Evolutionary conservation across 2,888 invertebrate genomes (phyloP).

Genomic region (Polydesmus complanatus): DNA sequence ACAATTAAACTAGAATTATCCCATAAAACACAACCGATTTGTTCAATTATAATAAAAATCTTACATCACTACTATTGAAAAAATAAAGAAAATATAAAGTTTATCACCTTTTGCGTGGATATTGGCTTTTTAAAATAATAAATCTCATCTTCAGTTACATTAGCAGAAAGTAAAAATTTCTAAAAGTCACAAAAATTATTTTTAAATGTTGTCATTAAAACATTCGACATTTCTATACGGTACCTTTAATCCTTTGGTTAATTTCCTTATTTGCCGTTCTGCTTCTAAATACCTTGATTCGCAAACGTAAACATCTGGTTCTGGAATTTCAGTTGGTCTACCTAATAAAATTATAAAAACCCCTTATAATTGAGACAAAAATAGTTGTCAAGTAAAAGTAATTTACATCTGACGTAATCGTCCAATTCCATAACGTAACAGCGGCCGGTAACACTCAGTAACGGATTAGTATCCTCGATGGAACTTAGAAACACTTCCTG

Average conservation of each 20-base stretch:
- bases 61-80: no score
- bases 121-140: constrained; percentile 55
- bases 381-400: background rate
- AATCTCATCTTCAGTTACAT: constrained; percentile 83
- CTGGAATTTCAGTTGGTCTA: constrained; percentile 84
- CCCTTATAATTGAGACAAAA: background rate
- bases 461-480: constrained; percentile 77
- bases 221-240: background rate
- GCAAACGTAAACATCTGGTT: constrained; percentile 83
- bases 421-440: constrained; percentile 80
- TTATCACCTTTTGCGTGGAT: constrained; percentile 32
- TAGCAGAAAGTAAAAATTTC: constrained; percentile 57
- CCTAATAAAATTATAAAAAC: constrained; percentile 42
- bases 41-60: no score
- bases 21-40: no score
- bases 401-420: constrained; percentile 72
- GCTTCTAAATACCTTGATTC: constrained; percentile 83
- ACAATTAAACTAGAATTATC: no score
- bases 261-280: constrained; percentile 58
- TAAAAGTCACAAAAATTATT: constrained; percentile 24
- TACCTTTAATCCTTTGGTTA: constrained; percentile 35
- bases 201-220: background rate
- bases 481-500: constrained; percentile 86
- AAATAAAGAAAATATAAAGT: background rate
- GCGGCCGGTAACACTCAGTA: constrained; percentile 78